A percentile compares a stretch with the other conserved stretches of the same genome.
Evolutionary conservation across 2,113 vertebrate genomes (phyloP).

Genomic region (Calyptomena viridis): DNA sequence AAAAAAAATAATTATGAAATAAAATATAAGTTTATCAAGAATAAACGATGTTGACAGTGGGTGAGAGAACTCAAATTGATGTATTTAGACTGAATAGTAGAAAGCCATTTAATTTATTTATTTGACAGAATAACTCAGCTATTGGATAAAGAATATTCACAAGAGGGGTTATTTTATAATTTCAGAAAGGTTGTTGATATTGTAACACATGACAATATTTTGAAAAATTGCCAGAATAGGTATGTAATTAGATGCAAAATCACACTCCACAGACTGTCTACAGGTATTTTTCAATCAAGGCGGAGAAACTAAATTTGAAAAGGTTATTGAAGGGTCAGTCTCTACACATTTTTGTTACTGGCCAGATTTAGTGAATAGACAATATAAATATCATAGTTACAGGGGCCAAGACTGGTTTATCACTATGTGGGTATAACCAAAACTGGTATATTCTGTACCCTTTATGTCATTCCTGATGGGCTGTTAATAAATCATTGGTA

Average conservation of each 20-base stretch:
- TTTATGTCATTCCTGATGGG: too few relatives aligned
- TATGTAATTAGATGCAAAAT: not conserved
- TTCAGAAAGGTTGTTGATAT: not conserved
- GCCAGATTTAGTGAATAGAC: not conserved
- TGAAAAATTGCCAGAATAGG: not conserved
- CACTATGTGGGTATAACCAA: too few relatives aligned
- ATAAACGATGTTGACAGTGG: not conserved
- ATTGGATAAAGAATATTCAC: not conserved
- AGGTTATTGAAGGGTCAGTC: not conserved
- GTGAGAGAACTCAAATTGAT: not conserved
- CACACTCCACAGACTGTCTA: not conserved
- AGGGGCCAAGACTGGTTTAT: too few relatives aligned
- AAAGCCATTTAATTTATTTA: not conserved
- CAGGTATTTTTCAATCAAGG: not conserved
- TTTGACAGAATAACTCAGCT: not conserved
- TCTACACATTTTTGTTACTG: not conserved
- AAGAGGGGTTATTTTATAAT: not conserved
- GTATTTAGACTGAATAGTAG: not conserved
- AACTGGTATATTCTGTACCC: too few relatives aligned
- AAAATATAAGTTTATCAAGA: not conserved
- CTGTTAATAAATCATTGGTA: too few relatives aligned
- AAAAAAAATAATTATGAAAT: not conserved
- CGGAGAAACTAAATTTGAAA: not conserved
- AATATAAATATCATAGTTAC: not conserved
- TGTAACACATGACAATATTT: not conserved